These are phyloP conservation scores for Agapornis canus DNA, from an alignment of 2,797 vertebrate genomes.

Conservation along the genomic window DNA sequence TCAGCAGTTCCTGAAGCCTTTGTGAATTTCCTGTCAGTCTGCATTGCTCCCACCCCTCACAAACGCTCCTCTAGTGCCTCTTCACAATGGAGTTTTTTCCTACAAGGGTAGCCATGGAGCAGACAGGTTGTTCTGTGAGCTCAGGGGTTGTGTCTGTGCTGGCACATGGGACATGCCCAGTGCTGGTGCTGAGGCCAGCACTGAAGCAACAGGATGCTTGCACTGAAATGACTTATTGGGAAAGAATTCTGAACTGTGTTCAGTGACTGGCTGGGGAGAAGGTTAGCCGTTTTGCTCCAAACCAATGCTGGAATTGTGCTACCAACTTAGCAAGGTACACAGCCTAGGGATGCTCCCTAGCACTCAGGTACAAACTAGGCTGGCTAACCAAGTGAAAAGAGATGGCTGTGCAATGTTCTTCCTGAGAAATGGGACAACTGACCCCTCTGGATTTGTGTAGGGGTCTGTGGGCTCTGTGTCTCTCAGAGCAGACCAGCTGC, in stretches of 20 bases:
- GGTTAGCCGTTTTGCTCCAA: neutral
- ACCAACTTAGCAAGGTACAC: neutral
- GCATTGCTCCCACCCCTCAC: neutral
- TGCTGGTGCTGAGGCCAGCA: neutral
- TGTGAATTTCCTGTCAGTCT: neutral
- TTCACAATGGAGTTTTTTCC: fast-evolving
- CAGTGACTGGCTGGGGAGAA: fast-evolving
- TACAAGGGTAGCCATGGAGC: neutral
- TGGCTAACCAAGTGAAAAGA: neutral
- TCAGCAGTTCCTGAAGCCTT: fast-evolving
- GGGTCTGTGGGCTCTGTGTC: neutral
- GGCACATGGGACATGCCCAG: neutral
- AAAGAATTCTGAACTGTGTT: neutral
- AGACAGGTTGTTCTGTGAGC: neutral
- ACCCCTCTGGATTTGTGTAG: neutral
- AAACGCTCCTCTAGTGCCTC: neutral
- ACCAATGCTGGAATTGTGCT: neutral
- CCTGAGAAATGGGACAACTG: neutral
- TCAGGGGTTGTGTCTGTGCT: neutral
- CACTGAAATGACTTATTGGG: no score
- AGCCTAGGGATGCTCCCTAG: neutral
- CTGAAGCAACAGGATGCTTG: neutral
- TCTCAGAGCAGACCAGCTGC: neutral
- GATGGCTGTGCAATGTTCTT: fast-evolving
- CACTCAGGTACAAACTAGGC: neutral